Percentiles rank a stretch among this genome's conserved stretches.
These are phyloP conservation scores for Drosophila anceps DNA, from an alignment of 2,888 invertebrate genomes.

Conservation along the genomic window DNA sequence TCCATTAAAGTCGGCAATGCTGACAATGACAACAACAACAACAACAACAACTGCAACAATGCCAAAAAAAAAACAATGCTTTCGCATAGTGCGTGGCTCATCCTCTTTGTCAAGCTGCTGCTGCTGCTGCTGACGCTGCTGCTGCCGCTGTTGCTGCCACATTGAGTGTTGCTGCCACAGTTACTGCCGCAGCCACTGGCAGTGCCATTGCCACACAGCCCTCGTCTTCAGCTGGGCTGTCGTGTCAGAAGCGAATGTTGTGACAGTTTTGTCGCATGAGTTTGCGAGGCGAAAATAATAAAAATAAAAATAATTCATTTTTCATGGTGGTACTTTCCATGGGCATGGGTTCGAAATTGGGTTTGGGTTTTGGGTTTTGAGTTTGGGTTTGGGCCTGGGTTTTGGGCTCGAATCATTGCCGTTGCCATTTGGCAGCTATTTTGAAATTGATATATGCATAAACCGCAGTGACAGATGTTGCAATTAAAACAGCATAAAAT, in stretches of 20 bases:
- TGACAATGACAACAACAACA: slow-evolving; percentile 70
- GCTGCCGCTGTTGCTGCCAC: slow-evolving; percentile 13
- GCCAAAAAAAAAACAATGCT: slow-evolving; percentile 72
- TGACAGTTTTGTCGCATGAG: slow-evolving; percentile 72
- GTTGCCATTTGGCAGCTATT: slow-evolving; percentile 73
- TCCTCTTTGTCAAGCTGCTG: slow-evolving; percentile 30
- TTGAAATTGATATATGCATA: slow-evolving; percentile 82
- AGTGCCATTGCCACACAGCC: slow-evolving; percentile 10
- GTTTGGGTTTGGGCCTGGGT: slow-evolving; percentile 21
- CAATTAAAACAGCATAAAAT: slow-evolving; percentile 84
- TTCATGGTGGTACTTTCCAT: slow-evolving; percentile 53
- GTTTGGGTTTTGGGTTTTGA: neutral
- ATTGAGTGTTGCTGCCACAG: slow-evolving; percentile 5
- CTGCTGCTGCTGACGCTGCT: no score
- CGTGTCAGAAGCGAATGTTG: slow-evolving; percentile 69
- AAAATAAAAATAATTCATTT: slow-evolving; percentile 79
- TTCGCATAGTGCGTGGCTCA: slow-evolving; percentile 62
- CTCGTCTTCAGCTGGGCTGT: slow-evolving; percentile 54
- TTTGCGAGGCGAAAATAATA: slow-evolving; percentile 72
- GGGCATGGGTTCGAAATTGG: neutral
- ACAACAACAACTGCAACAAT: slow-evolving; percentile 53
- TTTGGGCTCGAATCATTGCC: slow-evolving; percentile 48
- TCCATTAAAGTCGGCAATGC: slow-evolving; percentile 75
- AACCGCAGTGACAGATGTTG: slow-evolving; percentile 84
- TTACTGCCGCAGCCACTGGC: slow-evolving; percentile 3